phyloP scores from a whole-genome alignment of 2,888 invertebrate genomes.

The Drosophila antonietae region DNA sequence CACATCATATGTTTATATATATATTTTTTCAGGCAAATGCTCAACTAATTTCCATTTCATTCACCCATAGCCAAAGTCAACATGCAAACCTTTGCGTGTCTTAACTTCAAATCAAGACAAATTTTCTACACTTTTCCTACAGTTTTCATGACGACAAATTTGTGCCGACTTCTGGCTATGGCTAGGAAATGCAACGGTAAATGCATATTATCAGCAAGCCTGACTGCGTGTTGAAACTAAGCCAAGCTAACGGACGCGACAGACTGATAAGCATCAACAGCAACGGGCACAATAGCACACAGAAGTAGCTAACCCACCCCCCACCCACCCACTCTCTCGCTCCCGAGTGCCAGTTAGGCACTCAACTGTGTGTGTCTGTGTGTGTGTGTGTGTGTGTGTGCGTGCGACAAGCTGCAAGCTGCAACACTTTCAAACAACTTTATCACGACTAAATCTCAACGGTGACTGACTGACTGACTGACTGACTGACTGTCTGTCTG shows the following conservation, averaged over 20 bases:
- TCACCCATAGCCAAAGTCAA: neutral
- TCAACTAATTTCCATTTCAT: neutral
- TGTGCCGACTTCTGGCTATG: conserved; percentile 6
- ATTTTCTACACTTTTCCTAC: conserved; percentile 9
- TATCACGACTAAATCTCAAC: conserved; percentile 74
- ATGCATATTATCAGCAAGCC: conserved; percentile 56
- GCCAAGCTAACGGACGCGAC: conserved; percentile 71
- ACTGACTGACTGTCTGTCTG: conserved; percentile 26
- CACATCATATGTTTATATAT: neutral
- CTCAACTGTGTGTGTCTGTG: conserved; percentile 45
- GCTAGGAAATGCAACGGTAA: conserved; percentile 64
- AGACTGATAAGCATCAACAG: conserved; percentile 69
- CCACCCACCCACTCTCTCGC: neutral
- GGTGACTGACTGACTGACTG: conserved; percentile 47
- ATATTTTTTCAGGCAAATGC: neutral
- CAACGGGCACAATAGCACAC: conserved; percentile 59
- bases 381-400: conserved; percentile 35
- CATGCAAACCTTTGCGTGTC: neutral
- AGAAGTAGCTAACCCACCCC: conserved; percentile 12
- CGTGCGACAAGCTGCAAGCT: conserved; percentile 34
- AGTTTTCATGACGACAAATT: conserved; percentile 7
- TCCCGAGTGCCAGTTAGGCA: conserved; percentile 63
- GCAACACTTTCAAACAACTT: conserved; percentile 81
- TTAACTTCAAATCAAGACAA: conserved; percentile 19
- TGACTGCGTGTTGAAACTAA: conserved; percentile 66